phyloP scores from a whole-genome alignment of 2,888 invertebrate genomes.

The Cephalotes varians region DNA sequence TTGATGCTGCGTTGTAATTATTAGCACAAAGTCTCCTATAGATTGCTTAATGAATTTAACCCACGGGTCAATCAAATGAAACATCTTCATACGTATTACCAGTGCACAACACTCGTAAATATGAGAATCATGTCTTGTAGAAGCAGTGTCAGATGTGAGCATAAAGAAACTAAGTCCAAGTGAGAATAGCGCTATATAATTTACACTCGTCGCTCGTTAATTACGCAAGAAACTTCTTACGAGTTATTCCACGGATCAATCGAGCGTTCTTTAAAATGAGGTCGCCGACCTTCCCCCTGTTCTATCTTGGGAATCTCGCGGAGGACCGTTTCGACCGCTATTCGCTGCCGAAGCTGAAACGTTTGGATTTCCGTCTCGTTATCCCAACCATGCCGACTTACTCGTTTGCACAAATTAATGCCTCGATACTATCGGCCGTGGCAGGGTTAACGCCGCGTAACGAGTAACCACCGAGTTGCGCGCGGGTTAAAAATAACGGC shows the following conservation, averaged over 20 bases:
- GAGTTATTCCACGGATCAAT: slow-evolving; percentile 35
- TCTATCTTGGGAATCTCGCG: slow-evolving; percentile 43
- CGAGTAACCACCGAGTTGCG: slow-evolving; percentile 66
- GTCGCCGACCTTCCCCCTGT: slow-evolving; percentile 30
- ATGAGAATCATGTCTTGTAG: slow-evolving; percentile 33
- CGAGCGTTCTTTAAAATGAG: slow-evolving; percentile 35
- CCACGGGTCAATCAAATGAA: slow-evolving; percentile 33
- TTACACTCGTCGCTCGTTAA: slow-evolving; percentile 19
- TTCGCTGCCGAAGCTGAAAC: slow-evolving; percentile 60
- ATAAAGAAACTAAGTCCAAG: background rate
- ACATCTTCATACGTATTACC: slow-evolving; percentile 18
- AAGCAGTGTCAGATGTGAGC: slow-evolving; percentile 8
- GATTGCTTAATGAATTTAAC: slow-evolving; percentile 40
- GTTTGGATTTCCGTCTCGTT: slow-evolving; percentile 73
- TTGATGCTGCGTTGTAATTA: slow-evolving; percentile 11
- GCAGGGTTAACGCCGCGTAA: slow-evolving; percentile 70
- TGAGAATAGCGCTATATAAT: slow-evolving; percentile 33
- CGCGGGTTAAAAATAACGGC: slow-evolving; percentile 68
- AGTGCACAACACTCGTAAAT: slow-evolving; percentile 21
- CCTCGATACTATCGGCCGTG: slow-evolving; percentile 70
- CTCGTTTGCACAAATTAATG: slow-evolving; percentile 76
- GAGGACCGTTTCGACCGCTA: slow-evolving; percentile 14
- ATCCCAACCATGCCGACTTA: slow-evolving; percentile 54
- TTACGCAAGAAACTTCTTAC: slow-evolving; percentile 10
- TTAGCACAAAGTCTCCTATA: background rate